Conservation (phyloP, 2,888 invertebrate species). For the Criorhina ranunculi region DNA sequence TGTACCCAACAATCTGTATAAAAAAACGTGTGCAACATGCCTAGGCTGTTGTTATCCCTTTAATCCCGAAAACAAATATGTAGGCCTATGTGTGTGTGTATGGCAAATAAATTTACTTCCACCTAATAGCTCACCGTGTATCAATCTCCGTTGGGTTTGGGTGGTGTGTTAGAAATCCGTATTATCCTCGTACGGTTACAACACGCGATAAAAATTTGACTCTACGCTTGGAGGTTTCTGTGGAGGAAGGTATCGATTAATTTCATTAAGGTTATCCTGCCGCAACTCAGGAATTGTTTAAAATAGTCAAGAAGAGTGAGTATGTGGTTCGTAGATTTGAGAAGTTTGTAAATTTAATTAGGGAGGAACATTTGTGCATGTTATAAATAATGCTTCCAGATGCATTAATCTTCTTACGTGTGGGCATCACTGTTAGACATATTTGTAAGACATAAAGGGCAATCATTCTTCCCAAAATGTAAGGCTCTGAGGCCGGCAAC, state of each 20-base stretch:
- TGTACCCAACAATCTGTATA: neutral
- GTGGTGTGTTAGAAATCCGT: neutral
- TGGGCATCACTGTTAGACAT: too few relatives aligned
- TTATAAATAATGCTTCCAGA: too few relatives aligned
- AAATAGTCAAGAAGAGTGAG: neutral
- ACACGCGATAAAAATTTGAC: neutral
- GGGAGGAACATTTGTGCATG: too few relatives aligned
- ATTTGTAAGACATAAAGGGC: too few relatives aligned
- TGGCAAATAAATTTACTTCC: neutral
- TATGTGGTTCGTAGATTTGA: neutral
- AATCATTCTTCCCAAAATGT: too few relatives aligned
- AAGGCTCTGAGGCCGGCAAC: too few relatives aligned
- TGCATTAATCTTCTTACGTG: too few relatives aligned
- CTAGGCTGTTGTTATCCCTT: neutral
- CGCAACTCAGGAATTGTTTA: neutral
- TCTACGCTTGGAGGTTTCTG: neutral
- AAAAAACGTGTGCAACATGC: neutral
- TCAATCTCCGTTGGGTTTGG: neutral
- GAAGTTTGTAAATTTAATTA: neutral
- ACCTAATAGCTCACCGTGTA: conserved; percentile 15
- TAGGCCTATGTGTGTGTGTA: neutral
- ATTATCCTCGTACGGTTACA: neutral
- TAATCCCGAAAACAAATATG: conserved; percentile 7
- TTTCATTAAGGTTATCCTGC: conserved; percentile 14
- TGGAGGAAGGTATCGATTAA: conserved; percentile 4